Evolutionary conservation across 2,797 vertebrate genomes (phyloP), one percentile per base, ranked within the genome.

Genomic region (Trematomus bernacchii): DNA sequence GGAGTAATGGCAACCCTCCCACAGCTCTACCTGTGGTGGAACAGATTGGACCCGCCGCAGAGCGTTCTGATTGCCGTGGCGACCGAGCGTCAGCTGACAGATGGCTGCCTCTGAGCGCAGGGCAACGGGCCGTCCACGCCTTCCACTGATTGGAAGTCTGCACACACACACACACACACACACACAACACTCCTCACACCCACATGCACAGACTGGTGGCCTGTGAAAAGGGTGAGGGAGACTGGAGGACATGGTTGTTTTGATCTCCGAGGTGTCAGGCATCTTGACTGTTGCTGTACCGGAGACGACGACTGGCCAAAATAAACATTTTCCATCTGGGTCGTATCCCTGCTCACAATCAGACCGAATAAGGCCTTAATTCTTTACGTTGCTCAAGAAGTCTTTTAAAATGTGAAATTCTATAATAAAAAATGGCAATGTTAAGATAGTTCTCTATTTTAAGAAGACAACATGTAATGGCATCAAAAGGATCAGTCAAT

Each of bases 11-110:
- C 76, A 62, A 74, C 79, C 87, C 87, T 85, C 91, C 90, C 87
- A 85, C 90, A 60, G 86, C 71, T 85, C 84, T 92, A 92, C 94
- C 94, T 94, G 94, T 85, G 90, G 93, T 80, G 93, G 92, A 94
- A 94, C 95, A 95, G 94, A 95, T 95, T 95, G 95, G 93, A 92
- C 91, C 80, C 66, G 88, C 93, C 80, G 85, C 90, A 85, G 93
- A 90, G 92, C 88, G 70, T 93, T 94, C 94, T 92, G 92, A 94
- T 94, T 93, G 94, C 93, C 47, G 92, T 90, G 93, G 93, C 91
- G 90, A 93, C 89, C 86, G 79, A 90, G 91, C 90, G 81, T 93
- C 90, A 91, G 90, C 91, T 92, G 93, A 94, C 95, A 95, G 94
- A 95, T 94, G 94, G 92, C 93, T 90, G 86, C 92, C 94, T 93